Conservation (phyloP, 2,113 vertebrate genomes). For the Odocoileus hemionus region DNA sequence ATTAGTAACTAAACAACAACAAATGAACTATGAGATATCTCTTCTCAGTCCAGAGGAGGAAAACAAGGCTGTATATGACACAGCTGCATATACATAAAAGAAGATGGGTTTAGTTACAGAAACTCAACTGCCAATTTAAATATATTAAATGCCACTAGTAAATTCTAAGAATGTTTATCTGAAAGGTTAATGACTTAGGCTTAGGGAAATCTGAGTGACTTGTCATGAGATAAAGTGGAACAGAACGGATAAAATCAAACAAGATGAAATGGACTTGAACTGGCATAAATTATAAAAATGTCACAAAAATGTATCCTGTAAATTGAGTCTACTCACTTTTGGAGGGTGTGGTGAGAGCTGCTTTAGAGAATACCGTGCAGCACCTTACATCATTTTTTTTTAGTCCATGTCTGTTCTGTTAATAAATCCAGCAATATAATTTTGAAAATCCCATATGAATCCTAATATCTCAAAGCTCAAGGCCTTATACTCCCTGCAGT, state of each 20-base stretch:
- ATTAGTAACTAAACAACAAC: neutral
- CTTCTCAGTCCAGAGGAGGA: neutral
- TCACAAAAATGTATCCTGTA: neutral
- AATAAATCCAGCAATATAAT: constrained; percentile 42
- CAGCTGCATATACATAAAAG: neutral
- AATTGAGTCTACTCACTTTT: neutral
- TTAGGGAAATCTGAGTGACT: neutral
- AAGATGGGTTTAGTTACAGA: neutral
- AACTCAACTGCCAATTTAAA: neutral
- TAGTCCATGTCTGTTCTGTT: constrained; percentile 24
- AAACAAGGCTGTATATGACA: neutral
- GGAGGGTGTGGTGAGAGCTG: rapidly evolving
- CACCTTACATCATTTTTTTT: neutral
- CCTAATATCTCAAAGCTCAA: constrained; percentile 55
- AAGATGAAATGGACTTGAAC: neutral
- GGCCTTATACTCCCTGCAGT: constrained; percentile 7
- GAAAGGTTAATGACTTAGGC: neutral
- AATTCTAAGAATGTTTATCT: neutral
- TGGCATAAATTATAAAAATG: neutral
- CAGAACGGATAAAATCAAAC: neutral
- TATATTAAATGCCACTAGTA: neutral
- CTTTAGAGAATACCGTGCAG: neutral
- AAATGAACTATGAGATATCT: neutral
- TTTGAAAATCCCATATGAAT: constrained; percentile 66
- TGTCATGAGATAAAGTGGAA: neutral